Evolutionary conservation across 37 sponge, comb jelly and placozoan species (phyloP), one percentile per base, ranked within the genome.

Genomic region (Bolinopsis microptera): DNA sequence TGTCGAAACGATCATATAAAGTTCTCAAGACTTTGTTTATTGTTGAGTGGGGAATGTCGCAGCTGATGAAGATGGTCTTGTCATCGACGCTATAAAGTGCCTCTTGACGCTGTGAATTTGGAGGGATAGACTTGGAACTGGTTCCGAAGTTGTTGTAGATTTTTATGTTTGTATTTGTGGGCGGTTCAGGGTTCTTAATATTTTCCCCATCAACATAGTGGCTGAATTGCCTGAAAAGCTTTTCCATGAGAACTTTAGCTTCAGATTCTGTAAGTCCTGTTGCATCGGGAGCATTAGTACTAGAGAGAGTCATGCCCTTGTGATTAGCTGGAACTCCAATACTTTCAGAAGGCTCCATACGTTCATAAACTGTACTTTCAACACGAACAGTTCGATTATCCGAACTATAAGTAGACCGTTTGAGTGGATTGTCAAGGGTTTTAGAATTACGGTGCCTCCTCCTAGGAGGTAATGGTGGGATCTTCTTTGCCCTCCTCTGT

Each of bases 21-120:
- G 75, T 28, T n/a, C 75, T n/a, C 5, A 72, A 28, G 22, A 72
- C 31, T n/a, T 72, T 72, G 31, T 72, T 72, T 8, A 72, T 72
- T 72, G 75, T 72, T 2, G 75, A 72, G 26, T 72, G 75, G 26
- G 75, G 75, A 30, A 72, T 72, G 18, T 72, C 75, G 31, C 75
- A 72, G 31, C 31, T 72, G 26, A 72, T 72, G 18, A 72, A 72
- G 26, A 72, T 72, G 5, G 75, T 72, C 26, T 72, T 72, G 75
- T 72, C 75, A 72, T n/a, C 26, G 31, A 72, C 31, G 75, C 75
- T 72, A 21, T 72, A 72, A 5, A 72, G 31, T 30, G 75, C 75
- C 18, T 72, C 75, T 72, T 28, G 5, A 21, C 21, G 18, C 21
- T 21, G 13, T 13, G 13, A 22, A 67, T 67, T 67, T n/a, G 26